These are phyloP conservation scores for Apocheima hispidaria DNA, from an alignment of 2,888 invertebrate genomes.

Conservation along the genomic window DNA sequence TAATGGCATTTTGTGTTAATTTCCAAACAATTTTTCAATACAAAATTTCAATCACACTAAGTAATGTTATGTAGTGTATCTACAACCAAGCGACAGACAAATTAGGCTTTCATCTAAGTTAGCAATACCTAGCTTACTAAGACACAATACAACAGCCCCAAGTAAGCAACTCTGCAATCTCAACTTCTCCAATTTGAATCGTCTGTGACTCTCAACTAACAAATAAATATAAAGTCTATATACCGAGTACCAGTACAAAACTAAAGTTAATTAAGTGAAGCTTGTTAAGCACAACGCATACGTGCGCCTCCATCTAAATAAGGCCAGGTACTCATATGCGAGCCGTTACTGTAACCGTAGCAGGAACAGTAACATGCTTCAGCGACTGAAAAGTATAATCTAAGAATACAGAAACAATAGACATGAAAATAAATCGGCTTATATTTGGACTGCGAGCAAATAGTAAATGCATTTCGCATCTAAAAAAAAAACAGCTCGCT, in stretches of 20 bases:
- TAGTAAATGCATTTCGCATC: too few relatives aligned
- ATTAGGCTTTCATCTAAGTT: conserved; percentile 42
- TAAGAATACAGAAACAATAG: too few relatives aligned
- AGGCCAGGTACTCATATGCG: background rate
- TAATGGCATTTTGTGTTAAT: too few relatives aligned
- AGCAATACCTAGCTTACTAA: conserved; percentile 21
- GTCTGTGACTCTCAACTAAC: conserved; percentile 30
- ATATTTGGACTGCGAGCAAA: too few relatives aligned
- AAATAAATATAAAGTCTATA: conserved; percentile 41
- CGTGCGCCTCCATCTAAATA: conserved; percentile 7
- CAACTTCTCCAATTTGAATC: conserved; percentile 46
- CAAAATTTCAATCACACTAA: too few relatives aligned
- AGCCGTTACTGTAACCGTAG: background rate
- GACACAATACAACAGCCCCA: conserved; percentile 18
- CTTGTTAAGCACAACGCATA: conserved; percentile 25
- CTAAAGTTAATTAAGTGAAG: conserved; percentile 39
- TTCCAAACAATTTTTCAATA: too few relatives aligned
- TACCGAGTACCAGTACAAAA: conserved; percentile 25
- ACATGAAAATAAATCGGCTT: too few relatives aligned
- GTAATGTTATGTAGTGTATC: too few relatives aligned
- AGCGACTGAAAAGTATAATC: too few relatives aligned
- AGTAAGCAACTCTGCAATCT: conserved; percentile 18
- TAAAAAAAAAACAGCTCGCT: too few relatives aligned
- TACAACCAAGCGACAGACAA: conserved; percentile 19
- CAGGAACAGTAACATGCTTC: background rate